Conservation (phyloP, 2,888 invertebrate species). For the Drosophila multiciliata region DNA sequence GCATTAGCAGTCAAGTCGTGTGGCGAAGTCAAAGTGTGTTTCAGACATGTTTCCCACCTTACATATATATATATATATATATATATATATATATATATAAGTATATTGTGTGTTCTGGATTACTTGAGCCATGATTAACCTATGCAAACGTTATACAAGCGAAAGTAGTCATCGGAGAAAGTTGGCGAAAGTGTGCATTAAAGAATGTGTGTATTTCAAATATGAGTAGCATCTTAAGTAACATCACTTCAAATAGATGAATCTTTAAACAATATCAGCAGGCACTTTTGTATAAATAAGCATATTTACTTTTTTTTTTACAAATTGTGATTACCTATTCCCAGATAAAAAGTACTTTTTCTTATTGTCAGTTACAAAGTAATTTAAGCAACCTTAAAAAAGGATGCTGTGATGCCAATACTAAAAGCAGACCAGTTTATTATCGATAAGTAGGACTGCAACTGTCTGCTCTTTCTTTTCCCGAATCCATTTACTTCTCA, state of each 20-base stretch:
- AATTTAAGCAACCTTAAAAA: neutral
- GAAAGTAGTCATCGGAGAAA: neutral
- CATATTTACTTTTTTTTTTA: neutral
- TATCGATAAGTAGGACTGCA: neutral
- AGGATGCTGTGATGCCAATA: neutral
- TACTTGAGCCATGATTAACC: conserved; percentile 11
- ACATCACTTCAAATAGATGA: neutral
- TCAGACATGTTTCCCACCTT: conserved; percentile 23
- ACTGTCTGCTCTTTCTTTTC: too few species aligned
- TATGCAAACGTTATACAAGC: conserved; percentile 31
- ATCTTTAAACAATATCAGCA: neutral
- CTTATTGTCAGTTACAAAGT: neutral
- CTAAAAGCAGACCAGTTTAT: neutral
- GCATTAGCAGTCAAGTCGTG: conserved; percentile 46
- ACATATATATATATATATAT: neutral
- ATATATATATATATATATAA: neutral
- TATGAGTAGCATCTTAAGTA: neutral
- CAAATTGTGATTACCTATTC: too few species aligned
- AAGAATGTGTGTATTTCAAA: neutral
- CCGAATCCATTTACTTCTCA: conserved; percentile 10
- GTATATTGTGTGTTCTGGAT: neutral
- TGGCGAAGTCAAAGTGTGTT: conserved; percentile 33
- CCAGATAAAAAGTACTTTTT: neutral
- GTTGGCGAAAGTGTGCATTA: neutral
- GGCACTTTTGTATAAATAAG: neutral